A percentile compares a stretch with the other conserved stretches of the same genome.
Evolutionary conservation across 2,797 vertebrate species (phyloP).

Genomic region (Myotis daubentonii): DNA sequence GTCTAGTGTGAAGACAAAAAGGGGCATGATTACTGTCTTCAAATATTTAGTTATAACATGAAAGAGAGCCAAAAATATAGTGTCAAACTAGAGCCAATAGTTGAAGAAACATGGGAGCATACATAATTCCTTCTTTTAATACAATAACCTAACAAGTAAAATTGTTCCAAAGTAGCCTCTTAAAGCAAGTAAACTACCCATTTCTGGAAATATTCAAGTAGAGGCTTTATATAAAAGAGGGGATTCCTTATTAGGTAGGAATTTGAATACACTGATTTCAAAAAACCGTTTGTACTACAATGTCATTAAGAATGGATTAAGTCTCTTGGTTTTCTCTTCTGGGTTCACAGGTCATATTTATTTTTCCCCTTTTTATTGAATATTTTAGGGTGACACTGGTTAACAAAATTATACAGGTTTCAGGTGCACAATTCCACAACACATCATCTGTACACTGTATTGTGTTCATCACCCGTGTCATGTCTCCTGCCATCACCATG

Average conservation of each 20-base stretch:
- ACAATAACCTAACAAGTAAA: neutral
- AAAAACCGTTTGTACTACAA: conserved; percentile 23
- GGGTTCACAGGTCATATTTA: neutral
- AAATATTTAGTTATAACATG: neutral
- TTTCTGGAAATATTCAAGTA: conserved; percentile 30
- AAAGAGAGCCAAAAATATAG: conserved; percentile 19
- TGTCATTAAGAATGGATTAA: conserved; percentile 10
- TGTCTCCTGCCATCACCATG: neutral
- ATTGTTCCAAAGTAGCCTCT: neutral
- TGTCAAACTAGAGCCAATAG: conserved; percentile 24
- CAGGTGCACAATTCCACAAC: neutral
- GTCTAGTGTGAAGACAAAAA: conserved; percentile 26
- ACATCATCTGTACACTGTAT: neutral
- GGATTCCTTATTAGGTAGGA: neutral
- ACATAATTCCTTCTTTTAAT: conserved; percentile 15
- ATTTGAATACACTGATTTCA: conserved; percentile 33
- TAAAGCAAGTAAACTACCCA: conserved; percentile 27
- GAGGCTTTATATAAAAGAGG: conserved; percentile 12
- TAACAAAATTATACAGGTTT: neutral
- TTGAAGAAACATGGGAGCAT: conserved; percentile 36
- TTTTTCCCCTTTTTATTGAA: neutral
- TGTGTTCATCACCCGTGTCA: neutral
- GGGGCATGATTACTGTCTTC: neutral
- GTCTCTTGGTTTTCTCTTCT: neutral
- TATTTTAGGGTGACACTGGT: neutral